These are phyloP conservation scores for Porites lobata DNA, from an alignment of 92 coral and sea anemone genomes.

Conservation along the genomic window DNA sequence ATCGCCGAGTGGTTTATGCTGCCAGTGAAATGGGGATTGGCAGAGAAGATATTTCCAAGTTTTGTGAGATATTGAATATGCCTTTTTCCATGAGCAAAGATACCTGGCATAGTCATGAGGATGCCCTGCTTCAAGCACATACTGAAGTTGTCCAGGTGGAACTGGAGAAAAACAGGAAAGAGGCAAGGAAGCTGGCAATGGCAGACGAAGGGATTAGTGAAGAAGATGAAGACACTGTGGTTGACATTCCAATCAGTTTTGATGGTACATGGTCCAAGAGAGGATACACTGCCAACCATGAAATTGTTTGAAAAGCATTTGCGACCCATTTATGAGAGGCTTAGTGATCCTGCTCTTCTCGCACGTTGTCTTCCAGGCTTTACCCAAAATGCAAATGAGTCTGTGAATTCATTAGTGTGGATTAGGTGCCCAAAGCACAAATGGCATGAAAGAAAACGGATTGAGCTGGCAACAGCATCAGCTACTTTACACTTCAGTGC, in stretches of 20 bases:
- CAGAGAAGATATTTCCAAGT: not conserved
- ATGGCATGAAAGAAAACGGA: constrained; percentile 22
- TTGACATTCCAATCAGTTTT: constrained; percentile 48
- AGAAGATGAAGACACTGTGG: not conserved
- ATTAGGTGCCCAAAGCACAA: constrained; percentile 27
- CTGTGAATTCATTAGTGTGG: constrained; percentile 28
- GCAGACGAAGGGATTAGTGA: not conserved
- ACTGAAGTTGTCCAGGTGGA: not conserved
- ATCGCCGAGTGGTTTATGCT: constrained; percentile 16
- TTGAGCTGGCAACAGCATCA: constrained; percentile 39
- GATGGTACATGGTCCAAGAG: constrained; percentile 70
- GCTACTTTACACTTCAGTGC: constrained; percentile 43
- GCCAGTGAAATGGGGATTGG: constrained; percentile 29
- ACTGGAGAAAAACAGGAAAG: constrained; percentile 40
- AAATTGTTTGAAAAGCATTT: constrained; percentile 39
- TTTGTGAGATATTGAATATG: constrained; percentile 13
- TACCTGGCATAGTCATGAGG: constrained; percentile 26
- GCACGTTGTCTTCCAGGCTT: constrained; percentile 25
- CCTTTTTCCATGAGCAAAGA: constrained; percentile 1
- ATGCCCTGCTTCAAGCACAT: constrained; percentile 18
- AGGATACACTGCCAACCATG: constrained; percentile 61
- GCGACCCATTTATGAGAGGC: constrained; percentile 20
- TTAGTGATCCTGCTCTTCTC: constrained; percentile 39
- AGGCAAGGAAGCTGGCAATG: not conserved
- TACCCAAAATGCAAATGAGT: constrained; percentile 32